These are phyloP conservation scores for Pentalonia nigronervosa DNA, from an alignment of 1,140 invertebrate species.

Conservation along the genomic window DNA sequence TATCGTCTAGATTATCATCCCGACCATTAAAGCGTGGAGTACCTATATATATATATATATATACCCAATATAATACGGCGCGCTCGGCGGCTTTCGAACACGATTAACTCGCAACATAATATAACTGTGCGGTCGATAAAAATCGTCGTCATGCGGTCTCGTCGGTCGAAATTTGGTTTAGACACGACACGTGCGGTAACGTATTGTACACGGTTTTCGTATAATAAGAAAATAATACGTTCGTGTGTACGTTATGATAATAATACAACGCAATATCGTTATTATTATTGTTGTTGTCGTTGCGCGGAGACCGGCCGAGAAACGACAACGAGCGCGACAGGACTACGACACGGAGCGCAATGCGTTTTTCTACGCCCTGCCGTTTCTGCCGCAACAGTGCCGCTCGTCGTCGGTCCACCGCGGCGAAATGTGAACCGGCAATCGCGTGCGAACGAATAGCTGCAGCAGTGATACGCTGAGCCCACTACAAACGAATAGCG, in stretches of 20 bases:
- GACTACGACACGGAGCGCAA: background rate
- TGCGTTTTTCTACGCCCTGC: background rate
- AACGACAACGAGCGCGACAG: background rate
- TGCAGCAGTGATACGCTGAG: background rate
- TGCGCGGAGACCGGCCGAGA: background rate
- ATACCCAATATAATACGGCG: background rate
- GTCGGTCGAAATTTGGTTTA: background rate
- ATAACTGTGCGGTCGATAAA: background rate
- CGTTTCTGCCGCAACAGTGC: background rate
- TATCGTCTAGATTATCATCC: background rate
- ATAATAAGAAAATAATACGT: conserved; percentile 4
- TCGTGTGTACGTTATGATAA: background rate
- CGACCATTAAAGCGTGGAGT: background rate
- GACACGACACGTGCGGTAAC: background rate
- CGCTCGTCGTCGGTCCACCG: background rate
- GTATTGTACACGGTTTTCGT: no score
- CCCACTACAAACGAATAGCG: background rate
- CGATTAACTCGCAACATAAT: background rate
- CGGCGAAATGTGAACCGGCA: background rate
- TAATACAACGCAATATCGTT: background rate
- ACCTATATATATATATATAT: no score
- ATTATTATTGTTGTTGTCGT: no score
- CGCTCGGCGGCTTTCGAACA: background rate
- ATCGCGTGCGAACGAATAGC: background rate
- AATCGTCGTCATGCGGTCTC: background rate